A percentile compares a stretch with the other conserved stretches of the same genome.
Evolutionary conservation across 1,140 invertebrate species (phyloP).

Genomic region (Vanessa tameamea): DNA sequence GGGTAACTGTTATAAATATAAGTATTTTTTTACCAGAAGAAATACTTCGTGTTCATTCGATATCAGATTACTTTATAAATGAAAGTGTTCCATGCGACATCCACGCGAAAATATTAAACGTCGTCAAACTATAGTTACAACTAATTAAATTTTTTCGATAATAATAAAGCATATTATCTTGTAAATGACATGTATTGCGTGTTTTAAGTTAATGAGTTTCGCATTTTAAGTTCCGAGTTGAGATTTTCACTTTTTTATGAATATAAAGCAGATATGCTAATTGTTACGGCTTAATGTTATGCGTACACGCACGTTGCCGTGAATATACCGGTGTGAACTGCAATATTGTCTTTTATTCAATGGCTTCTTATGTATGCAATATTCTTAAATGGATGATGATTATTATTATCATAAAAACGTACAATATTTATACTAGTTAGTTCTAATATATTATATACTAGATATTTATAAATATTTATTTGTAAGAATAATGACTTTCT

Average conservation of each 20-base stretch:
- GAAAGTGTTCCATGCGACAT: not conserved
- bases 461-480: too few relatives aligned
- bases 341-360: not conserved
- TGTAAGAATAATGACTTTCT: too few relatives aligned
- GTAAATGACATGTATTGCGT: conserved; percentile 24
- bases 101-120: not conserved
- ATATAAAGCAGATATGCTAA: conserved; percentile 22
- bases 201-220: conserved; percentile 11
- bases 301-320: conserved; percentile 26
- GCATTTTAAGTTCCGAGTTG: conserved; percentile 22
- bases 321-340: not conserved
- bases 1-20: too few relatives aligned
- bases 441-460: too few relatives aligned
- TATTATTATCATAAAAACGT: too few relatives aligned
- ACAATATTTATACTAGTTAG: too few relatives aligned
- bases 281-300: conserved; percentile 20
- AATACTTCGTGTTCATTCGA: not conserved
- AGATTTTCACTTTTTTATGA: conserved; percentile 25
- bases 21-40: too few relatives aligned
- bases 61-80: not conserved
- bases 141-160: conserved; percentile 5
- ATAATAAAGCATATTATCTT: conserved; percentile 9
- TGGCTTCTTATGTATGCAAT: not conserved
- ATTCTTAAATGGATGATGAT: too few relatives aligned
- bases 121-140: not conserved